Conservation (phyloP, 2,797 vertebrate genomes). For the Oceanodroma leucorhoa region DNA sequence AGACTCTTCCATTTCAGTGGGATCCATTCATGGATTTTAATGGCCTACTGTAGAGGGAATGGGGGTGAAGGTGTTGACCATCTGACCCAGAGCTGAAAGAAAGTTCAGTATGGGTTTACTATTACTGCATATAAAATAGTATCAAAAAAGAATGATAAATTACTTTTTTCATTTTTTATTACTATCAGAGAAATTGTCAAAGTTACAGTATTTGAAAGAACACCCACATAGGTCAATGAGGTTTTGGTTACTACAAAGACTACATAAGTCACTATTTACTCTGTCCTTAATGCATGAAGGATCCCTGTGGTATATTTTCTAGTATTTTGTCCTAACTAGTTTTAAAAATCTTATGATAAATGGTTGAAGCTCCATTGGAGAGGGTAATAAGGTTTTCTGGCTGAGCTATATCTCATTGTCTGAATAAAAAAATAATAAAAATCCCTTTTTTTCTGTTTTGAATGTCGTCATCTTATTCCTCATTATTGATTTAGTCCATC, state of each 20-base stretch:
- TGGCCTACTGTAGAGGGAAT: neutral
- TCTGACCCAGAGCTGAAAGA: neutral
- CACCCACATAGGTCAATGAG: neutral
- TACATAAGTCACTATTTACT: neutral
- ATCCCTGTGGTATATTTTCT: neutral
- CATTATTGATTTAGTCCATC: neutral
- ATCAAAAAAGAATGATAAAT: neutral
- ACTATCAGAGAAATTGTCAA: neutral
- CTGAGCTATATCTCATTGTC: constrained; percentile 1
- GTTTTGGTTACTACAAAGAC: neutral
- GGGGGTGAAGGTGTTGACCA: neutral
- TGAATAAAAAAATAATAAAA: constrained; percentile 29
- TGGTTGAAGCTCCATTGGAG: neutral
- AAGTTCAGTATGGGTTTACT: neutral
- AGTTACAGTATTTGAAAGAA: neutral
- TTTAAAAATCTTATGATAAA: constrained; percentile 20
- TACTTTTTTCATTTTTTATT: neutral
- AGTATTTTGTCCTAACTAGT: neutral
- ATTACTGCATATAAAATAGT: neutral
- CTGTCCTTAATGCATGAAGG: neutral
- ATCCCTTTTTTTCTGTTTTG: neutral
- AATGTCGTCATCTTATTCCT: neutral
- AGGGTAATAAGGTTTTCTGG: constrained; percentile 9
- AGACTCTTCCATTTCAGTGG: neutral
- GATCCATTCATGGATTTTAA: neutral